Percentiles rank a stretch among this genome's conserved stretches.
Evolutionary conservation across 2,113 vertebrate species (phyloP).

Genomic region (Burhinus bistriatus): DNA sequence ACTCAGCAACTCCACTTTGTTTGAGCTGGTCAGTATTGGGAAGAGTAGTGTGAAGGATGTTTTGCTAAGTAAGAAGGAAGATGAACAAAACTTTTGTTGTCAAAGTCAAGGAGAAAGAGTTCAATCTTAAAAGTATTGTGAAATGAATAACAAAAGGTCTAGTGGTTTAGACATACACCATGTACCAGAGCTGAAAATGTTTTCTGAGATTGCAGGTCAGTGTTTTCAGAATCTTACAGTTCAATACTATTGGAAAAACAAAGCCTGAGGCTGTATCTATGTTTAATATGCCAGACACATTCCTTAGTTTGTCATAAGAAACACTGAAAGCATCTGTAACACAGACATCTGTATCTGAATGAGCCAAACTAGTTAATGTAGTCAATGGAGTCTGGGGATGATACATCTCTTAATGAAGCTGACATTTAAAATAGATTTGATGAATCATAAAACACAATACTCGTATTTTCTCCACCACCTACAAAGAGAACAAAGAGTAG

Average conservation of each 20-base stretch:
- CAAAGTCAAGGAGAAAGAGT: not conserved
- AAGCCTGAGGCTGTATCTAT: not conserved
- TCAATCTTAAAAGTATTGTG: not conserved
- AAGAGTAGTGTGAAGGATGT: not conserved
- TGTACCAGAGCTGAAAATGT: not conserved
- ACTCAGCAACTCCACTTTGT: not conserved
- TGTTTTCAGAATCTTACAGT: not conserved
- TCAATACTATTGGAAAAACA: not conserved
- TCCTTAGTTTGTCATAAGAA: not conserved
- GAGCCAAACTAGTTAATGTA: not conserved
- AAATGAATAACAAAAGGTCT: not conserved
- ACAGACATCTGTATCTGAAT: not conserved
- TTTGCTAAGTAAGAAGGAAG: not conserved
- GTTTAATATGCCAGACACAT: not conserved
- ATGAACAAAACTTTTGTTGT: not conserved
- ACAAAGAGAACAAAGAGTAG: not conserved
- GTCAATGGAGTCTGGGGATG: not conserved
- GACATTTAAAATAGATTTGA: not conserved
- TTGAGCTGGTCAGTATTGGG: not conserved
- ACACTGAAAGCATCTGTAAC: not conserved
- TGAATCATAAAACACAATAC: not conserved
- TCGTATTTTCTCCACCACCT: not conserved
- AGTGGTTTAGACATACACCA: not conserved
- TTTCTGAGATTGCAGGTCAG: not conserved
- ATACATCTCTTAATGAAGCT: not conserved